Evolutionary conservation across 2,113 vertebrate species (phyloP).

Genomic region (Dasyprocta punctata): DNA sequence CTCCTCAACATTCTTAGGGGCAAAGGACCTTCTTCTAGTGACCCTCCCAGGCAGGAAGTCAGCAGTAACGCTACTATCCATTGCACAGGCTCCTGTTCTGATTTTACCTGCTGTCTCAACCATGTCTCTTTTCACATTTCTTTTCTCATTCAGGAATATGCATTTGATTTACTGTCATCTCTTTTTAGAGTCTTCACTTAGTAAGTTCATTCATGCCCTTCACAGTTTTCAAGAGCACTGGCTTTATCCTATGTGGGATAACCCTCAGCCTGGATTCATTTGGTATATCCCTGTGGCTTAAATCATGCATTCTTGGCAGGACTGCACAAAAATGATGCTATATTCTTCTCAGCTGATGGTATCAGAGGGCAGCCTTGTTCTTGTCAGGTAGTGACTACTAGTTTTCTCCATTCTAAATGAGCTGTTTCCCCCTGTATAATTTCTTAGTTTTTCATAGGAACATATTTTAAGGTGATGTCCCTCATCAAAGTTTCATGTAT

Average conservation of each 20-base stretch:
- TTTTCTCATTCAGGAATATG: constrained; percentile 6
- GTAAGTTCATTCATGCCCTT: neutral
- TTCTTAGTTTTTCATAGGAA: constrained; percentile 1
- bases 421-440: neutral
- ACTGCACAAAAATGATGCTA: neutral
- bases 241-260: neutral
- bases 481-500: neutral
- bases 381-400: neutral
- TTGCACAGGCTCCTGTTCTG: neutral
- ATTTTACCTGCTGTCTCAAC: neutral
- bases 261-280: neutral
- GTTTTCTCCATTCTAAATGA: constrained; percentile 22
- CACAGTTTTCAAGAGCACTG: neutral
- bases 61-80: neutral
- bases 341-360: constrained; percentile 6
- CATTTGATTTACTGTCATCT: neutral
- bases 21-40: neutral
- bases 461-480: neutral
- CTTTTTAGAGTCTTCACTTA: neutral
- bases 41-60: neutral
- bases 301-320: neutral
- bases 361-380: neutral
- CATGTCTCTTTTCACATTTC: constrained; percentile 7
- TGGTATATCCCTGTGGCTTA: neutral
- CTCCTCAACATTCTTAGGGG: neutral